phyloP scores from a whole-genome alignment of 2,888 invertebrate species.

The Adineta ricciae region DNA sequence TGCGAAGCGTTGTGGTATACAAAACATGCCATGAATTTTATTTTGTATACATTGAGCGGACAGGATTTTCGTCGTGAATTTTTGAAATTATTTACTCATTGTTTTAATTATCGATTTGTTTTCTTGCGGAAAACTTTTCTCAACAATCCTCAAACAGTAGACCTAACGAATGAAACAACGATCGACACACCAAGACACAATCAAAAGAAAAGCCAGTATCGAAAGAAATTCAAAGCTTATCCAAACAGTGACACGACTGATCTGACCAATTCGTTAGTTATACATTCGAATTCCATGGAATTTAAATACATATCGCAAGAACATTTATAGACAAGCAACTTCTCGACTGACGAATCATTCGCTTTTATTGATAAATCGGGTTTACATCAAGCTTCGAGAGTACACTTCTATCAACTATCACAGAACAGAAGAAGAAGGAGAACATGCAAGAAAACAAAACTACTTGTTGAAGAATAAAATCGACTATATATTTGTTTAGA shows the following conservation, averaged over 20 bases:
- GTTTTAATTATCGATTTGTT: neutral
- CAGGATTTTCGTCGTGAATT: constrained; percentile 17
- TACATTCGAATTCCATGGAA: neutral
- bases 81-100: neutral
- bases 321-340: too few species aligned
- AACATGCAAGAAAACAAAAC: neutral
- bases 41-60: constrained; percentile 11
- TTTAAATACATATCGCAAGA: neutral
- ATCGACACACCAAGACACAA: neutral
- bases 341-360: too few species aligned
- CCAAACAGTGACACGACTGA: neutral
- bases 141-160: neutral
- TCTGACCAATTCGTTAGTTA: neutral
- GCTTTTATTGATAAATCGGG: too few species aligned
- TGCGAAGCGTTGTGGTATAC: constrained; percentile 16
- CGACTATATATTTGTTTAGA: neutral
- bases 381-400: too few species aligned
- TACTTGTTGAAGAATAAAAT: neutral
- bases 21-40: constrained; percentile 7
- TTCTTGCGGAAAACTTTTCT: neutral
- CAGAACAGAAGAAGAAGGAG: neutral
- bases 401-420: neutral
- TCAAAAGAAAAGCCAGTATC: neutral
- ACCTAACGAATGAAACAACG: neutral
- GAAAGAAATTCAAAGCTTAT: neutral